phyloP scores from a whole-genome alignment of 2,113 vertebrate genomes.

The Uropsilus gracilis region DNA sequence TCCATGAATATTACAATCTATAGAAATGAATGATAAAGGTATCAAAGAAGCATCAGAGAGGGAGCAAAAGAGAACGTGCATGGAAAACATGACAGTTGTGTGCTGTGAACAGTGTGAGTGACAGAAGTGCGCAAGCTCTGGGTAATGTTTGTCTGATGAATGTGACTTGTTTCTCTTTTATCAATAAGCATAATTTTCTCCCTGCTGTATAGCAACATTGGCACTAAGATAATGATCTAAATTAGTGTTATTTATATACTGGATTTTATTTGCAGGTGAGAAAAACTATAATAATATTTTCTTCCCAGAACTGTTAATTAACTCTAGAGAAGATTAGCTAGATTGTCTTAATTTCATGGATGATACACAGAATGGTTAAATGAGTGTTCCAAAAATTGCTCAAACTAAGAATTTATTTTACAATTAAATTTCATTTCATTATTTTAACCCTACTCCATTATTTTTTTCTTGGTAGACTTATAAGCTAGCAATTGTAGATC shows the following conservation, averaged over 20 bases:
- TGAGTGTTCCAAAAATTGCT: not conserved
- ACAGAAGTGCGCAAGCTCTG: not conserved
- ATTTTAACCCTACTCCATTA: slow-evolving; percentile 9
- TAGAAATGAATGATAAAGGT: slow-evolving; percentile 4
- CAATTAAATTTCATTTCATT: slow-evolving; percentile 43
- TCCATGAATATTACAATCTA: slow-evolving; percentile 51
- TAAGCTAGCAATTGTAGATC: slow-evolving; percentile 85
- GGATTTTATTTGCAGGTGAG: slow-evolving; percentile 38
- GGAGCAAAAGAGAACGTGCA: not conserved
- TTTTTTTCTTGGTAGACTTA: slow-evolving; percentile 83
- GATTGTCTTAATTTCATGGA: slow-evolving; percentile 31
- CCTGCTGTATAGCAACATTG: not conserved
- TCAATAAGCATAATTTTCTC: not conserved
- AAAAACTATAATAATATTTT: slow-evolving; percentile 33
- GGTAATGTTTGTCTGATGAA: not conserved
- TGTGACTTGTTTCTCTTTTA: not conserved
- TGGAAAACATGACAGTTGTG: not conserved
- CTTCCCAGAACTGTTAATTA: slow-evolving; percentile 6
- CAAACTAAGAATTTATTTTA: slow-evolving; percentile 28
- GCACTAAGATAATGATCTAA: not conserved
- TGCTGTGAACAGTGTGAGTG: not conserved
- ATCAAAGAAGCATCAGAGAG: slow-evolving; percentile 31
- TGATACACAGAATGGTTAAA: not conserved
- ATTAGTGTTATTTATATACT: slow-evolving; percentile 41
- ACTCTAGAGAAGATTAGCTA: slow-evolving; percentile 6